Base-by-base conservation (phyloP, 2,113 vertebrate genomes). In the Nycticryphes semicollaris region DNA sequence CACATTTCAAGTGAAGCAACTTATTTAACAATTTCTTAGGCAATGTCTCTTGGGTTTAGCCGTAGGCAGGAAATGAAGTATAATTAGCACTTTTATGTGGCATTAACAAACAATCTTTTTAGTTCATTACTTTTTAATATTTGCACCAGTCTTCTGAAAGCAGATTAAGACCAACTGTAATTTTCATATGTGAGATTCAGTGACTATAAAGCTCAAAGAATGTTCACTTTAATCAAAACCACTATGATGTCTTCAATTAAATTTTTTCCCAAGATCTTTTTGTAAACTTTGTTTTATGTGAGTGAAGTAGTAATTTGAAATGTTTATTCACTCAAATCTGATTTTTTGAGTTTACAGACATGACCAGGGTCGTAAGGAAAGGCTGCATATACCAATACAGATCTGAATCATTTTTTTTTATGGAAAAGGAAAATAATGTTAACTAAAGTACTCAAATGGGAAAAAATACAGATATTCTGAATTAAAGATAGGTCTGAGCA, bases 61-160 rank as follows among this genome's bases (percentile, higher is more conserved):
- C 93, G 56, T 48, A 97, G 92, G 96, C 95, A 98, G 92, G 87
- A 98, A 98, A 98, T 97, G 95, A 95, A 97, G 89, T 93, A 91
- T 97, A 98, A 98, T 98, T 98, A 98, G 93, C 78, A 96, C 96
- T 97, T 98, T 97, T 94, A 97, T 98, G 91, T 97, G 92, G 92
- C 93, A 97, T 98, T 98, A 98, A 97, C 97, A 98, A 98, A 98
- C 97, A 98, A 96, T 97, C 97, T 98, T 98, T 96, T 98, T 97
- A 98, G 96, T 97, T 98, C 97, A 98, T 98, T 98, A 97, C 93
- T 96, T 98, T 98, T 98, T 98, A 98, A 98, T 98, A 98, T 98
- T 98, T 97, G 69, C 48, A 92, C 83, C 96, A 96, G 91, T 96
- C 87, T 97, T 97, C 95, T 91, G 89, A 98, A 97, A 97, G 96